Evolutionary conservation across 2,888 invertebrate genomes (phyloP).

Genomic region (Balanococcus diminutus): DNA sequence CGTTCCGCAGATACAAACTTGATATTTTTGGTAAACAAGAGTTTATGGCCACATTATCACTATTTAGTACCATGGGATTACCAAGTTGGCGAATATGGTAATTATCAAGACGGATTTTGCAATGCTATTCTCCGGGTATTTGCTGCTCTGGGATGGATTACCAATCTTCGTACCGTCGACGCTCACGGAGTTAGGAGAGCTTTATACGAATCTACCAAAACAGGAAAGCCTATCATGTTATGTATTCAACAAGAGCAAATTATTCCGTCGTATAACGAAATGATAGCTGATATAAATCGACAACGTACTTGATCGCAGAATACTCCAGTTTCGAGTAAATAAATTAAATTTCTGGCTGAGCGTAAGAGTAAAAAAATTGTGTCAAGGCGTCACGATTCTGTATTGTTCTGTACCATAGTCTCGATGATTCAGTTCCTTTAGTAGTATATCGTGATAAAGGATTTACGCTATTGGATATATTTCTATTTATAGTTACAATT

Average conservation of each 20-base stretch:
- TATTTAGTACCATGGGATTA: slow-evolving; percentile 80
- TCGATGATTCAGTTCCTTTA: slow-evolving; percentile 7
- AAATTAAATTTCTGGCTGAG: not conserved
- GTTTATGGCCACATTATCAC: slow-evolving; percentile 82
- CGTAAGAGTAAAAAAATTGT: too few species aligned
- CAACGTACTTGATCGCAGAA: slow-evolving; percentile 5
- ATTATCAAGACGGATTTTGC: slow-evolving; percentile 71
- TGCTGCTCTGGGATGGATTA: slow-evolving; percentile 72
- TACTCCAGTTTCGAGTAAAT: not conserved
- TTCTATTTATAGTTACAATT: not conserved
- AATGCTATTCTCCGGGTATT: slow-evolving; percentile 74
- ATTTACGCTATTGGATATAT: not conserved
- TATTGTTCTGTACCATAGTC: not conserved
- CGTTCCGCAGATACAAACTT: slow-evolving; percentile 74
- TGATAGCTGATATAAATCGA: slow-evolving; percentile 49
- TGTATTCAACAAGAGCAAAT: slow-evolving; percentile 64
- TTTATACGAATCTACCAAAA: slow-evolving; percentile 67
- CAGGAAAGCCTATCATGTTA: slow-evolving; percentile 66
- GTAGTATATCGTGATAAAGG: slow-evolving; percentile 5
- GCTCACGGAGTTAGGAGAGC: slow-evolving; percentile 70
- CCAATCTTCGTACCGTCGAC: slow-evolving; percentile 70
- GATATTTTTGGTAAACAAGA: slow-evolving; percentile 76
- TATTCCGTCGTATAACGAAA: slow-evolving; percentile 52
- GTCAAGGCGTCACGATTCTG: too few species aligned
- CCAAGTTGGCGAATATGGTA: slow-evolving; percentile 80